These are phyloP conservation scores for Astyanax mexicanus DNA, from an alignment of 2,797 vertebrate species.

Conservation along the genomic window DNA sequence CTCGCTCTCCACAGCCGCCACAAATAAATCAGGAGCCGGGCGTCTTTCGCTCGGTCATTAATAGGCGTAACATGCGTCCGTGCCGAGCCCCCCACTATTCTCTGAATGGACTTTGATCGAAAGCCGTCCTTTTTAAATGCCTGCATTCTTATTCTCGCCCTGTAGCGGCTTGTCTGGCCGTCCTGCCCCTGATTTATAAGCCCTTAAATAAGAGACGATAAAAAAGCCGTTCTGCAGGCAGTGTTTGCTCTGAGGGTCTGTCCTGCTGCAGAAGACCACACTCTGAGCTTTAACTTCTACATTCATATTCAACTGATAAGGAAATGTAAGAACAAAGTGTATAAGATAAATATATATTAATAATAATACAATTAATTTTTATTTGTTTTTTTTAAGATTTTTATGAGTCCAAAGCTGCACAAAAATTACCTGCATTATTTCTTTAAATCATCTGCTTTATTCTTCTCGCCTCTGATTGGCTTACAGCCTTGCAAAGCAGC, in stretches of 20 bases:
- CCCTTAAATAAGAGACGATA: slow-evolving; percentile 89
- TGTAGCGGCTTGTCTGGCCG: slow-evolving; percentile 94
- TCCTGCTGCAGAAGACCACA: not conserved
- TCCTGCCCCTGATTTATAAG: slow-evolving; percentile 90
- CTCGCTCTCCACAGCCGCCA: slow-evolving; percentile 84
- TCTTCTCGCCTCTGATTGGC: no score
- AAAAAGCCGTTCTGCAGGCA: slow-evolving; percentile 87
- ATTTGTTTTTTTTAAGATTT: no score
- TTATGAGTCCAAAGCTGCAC: no score
- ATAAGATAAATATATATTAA: no score
- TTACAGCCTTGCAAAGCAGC: no score
- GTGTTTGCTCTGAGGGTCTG: slow-evolving; percentile 78
- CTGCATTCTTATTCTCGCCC: slow-evolving; percentile 89
- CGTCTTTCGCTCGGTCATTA: slow-evolving; percentile 94
- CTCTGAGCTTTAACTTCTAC: no score
- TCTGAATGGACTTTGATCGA: slow-evolving; percentile 96
- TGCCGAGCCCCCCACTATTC: slow-evolving; percentile 90
- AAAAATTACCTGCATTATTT: no score
- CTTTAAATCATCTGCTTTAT: no score
- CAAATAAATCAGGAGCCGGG: slow-evolving; percentile 92
- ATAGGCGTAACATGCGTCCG: slow-evolving; percentile 95
- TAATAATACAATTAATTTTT: no score
- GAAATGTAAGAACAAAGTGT: no score
- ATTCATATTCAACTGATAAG: no score
- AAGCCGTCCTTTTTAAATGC: slow-evolving; percentile 89